phyloP scores from a whole-genome alignment of 2,797 vertebrate genomes.

The Microctenopoma steveboyesi region DNA sequence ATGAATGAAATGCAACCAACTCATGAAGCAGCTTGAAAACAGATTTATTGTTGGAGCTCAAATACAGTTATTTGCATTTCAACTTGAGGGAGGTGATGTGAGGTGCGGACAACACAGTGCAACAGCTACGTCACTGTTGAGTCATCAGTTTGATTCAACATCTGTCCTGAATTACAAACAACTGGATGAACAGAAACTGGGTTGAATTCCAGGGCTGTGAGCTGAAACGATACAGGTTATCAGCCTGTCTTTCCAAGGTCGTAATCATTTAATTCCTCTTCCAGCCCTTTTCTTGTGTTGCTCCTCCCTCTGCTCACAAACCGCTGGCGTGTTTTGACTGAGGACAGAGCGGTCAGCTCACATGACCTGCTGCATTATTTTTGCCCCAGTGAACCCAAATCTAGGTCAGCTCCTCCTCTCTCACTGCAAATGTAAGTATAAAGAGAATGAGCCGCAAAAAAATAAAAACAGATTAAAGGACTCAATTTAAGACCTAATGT shows the following conservation, averaged over 20 bases:
- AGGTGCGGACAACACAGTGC: not conserved
- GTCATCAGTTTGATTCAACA: not conserved
- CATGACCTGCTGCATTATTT: constrained; percentile 57
- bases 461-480: constrained; percentile 29
- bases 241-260: too few species aligned
- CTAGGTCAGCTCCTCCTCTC: constrained; percentile 63
- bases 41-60: not conserved
- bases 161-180: not conserved
- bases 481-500: constrained; percentile 5
- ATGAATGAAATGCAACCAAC: not conserved
- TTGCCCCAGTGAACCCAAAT: constrained; percentile 48
- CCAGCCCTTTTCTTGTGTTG: too few species aligned
- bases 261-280: too few species aligned
- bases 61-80: not conserved
- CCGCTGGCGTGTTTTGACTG: constrained; percentile 64
- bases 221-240: too few species aligned
- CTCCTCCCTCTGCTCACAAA: constrained; percentile 20
- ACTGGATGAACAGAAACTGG: not conserved
- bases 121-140: not conserved
- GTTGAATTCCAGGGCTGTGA: too few species aligned
- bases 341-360: constrained; percentile 41
- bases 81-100: not conserved
- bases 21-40: not conserved
- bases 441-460: constrained; percentile 8
- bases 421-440: constrained; percentile 24